phyloP scores from a whole-genome alignment of 64 coral and sea anemone species.

The Montipora efflorescens region DNA sequence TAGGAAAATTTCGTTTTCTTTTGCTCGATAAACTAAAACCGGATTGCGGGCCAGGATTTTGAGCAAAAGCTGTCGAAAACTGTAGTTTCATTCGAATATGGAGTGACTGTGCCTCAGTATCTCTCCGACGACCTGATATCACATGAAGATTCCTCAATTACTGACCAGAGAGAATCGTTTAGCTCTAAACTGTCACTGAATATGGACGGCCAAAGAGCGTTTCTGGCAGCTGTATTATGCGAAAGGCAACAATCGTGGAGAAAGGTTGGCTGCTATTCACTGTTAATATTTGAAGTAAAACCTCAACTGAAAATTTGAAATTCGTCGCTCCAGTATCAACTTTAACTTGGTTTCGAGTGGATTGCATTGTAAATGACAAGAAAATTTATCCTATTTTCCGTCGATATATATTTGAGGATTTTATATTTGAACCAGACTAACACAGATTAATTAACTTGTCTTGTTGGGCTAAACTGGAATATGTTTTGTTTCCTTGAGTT shows the following conservation, averaged over 20 bases:
- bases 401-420: not conserved
- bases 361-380: not conserved
- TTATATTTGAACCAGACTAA: too few species aligned
- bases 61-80: not conserved
- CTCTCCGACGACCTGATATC: not conserved
- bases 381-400: not conserved
- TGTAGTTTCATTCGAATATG: too few species aligned
- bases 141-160: too few species aligned
- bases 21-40: not conserved
- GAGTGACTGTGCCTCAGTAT: not conserved
- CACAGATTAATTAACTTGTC: too few species aligned
- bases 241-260: conserved; percentile 45
- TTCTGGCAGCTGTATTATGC: not conserved
- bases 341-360: not conserved
- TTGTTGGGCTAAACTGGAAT: too few species aligned
- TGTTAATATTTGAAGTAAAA: not conserved
- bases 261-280: not conserved
- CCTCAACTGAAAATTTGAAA: not conserved
- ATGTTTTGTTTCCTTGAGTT: too few species aligned
- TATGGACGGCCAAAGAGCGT: conserved; percentile 24
- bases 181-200: not conserved
- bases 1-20: not conserved
- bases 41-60: not conserved
- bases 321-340: not conserved
- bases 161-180: not conserved